Evolutionary conservation across 2,797 vertebrate species (phyloP), one percentile per base, ranked within the genome.

Genomic region (Urocyon cinereoargenteus): DNA sequence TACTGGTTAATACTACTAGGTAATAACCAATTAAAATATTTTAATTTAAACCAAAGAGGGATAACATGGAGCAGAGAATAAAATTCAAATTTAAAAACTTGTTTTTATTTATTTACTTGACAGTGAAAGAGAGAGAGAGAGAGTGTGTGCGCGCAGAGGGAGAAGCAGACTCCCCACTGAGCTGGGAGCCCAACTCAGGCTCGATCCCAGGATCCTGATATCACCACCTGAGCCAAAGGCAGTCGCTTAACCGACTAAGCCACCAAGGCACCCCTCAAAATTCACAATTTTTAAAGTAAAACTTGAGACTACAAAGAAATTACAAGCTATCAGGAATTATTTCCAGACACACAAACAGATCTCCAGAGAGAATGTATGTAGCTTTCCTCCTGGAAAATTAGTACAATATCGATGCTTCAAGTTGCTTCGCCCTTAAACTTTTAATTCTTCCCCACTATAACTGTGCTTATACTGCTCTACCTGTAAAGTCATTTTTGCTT

Each of bases 1-100:
- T 84, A 53, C 40, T 78, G 55, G 59, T 75, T 72, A 77, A 36
- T 77, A 90, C 12, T 51, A 75, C 34, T 49, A 36, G 70, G 18
- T 31, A 82, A 87, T 55, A 93, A 49, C 53, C 70, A 84, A 92
- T 75, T 22, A 92, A 64, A 64, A 64, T 16, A 75, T 57, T 75
- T 95, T 62, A 64, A 64, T 87, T 78, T 93, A 75, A 75, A 86
- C 26, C n/a, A 81, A 85, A 95, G 62, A 78, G n/a, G n/a, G 19
- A 85, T 21, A 57, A 89, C 45, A 90, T 68, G 49, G 22, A 89
- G 21, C 49, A 73, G 36, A 93, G 36, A 77, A 90, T 31, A 86
- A 91, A 94, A 96, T 53, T 96, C 81, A 87, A 36, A n/a, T 62
- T 88, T 88, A 61, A 26, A 26, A 13, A 61, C 14, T 15, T 7